Evolutionary conservation across 2,113 vertebrate species (phyloP).

Genomic region (Boulengeromyrus knoepffleri): DNA sequence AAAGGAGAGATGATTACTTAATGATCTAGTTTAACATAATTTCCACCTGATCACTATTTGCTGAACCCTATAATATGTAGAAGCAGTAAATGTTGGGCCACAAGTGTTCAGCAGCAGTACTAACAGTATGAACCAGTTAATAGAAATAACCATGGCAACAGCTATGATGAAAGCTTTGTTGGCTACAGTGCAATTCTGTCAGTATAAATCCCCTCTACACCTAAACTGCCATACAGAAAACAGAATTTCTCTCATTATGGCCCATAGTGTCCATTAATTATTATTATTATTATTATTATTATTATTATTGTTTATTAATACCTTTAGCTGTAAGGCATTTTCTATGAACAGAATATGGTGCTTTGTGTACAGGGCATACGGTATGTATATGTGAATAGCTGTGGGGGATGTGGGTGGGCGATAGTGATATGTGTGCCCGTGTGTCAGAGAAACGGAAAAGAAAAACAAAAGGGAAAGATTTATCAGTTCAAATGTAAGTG

Average conservation of each 20-base stretch:
- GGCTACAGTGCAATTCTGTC: not conserved
- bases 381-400: not conserved
- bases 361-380: not conserved
- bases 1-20: not conserved
- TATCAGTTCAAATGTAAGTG: not conserved
- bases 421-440: not conserved
- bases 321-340: not conserved
- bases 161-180: not conserved
- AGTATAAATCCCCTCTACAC: not conserved
- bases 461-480: not conserved
- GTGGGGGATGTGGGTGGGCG: not conserved
- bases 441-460: not conserved
- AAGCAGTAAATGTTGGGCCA: not conserved
- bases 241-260: not conserved
- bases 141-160: not conserved
- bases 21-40: not conserved
- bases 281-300: not conserved
- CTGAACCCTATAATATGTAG: not conserved
- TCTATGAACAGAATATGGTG: not conserved
- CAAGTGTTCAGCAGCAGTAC: not conserved
- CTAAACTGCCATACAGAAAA: not conserved
- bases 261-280: too few relatives aligned
- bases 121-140: not conserved
- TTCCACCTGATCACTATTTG: not conserved
- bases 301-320: not conserved